These are phyloP conservation scores for Peromyscus leucopus DNA, from an alignment of 2,113 vertebrate species.

Conservation along the genomic window DNA sequence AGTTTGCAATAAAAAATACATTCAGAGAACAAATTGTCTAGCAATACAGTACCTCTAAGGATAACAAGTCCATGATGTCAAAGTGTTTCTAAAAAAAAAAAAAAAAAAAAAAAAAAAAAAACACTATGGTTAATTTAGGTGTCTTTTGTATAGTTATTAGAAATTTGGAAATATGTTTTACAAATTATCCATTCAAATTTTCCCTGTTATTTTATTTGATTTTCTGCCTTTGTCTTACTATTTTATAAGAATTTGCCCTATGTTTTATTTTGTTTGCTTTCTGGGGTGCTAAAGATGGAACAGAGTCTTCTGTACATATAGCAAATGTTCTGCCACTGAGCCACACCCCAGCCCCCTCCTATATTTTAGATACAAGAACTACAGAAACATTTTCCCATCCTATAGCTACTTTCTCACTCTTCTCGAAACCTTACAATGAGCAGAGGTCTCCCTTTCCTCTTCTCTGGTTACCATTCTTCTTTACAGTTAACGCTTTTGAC, in stretches of 20 bases:
- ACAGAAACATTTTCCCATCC: neutral
- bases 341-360: neutral
- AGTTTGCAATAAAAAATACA: neutral
- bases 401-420: neutral
- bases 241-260: neutral
- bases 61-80: neutral
- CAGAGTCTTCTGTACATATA: too few species aligned
- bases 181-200: neutral
- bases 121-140: neutral
- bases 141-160: neutral
- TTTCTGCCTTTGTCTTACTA: neutral
- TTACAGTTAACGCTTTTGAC: neutral
- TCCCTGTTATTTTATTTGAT: neutral
- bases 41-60: neutral
- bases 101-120: constrained; percentile 12
- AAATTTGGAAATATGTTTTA: neutral
- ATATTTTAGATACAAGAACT: neutral
- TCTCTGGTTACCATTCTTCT: neutral
- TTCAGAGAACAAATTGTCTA: neutral
- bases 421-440: neutral
- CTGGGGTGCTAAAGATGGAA: neutral
- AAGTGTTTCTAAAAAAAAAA: neutral
- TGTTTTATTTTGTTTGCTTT: constrained; percentile 6
- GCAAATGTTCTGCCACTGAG: neutral
- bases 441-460: neutral